Percentiles rank a stretch among this genome's conserved stretches.
Conservation (phyloP, 2,888 invertebrate species). For the Scaptomyza caliginosa region DNA sequence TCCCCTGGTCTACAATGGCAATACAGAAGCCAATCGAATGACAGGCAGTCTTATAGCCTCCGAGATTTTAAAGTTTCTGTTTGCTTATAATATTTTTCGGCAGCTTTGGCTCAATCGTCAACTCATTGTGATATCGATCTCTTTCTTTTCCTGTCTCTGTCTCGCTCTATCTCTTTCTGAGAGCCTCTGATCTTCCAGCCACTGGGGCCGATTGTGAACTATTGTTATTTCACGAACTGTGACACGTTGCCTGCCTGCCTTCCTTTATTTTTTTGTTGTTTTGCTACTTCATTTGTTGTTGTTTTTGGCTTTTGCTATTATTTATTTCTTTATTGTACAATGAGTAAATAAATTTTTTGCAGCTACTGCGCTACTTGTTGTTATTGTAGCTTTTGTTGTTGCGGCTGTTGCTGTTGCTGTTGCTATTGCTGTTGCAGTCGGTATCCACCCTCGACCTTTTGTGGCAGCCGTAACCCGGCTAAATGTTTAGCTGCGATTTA, state of each 20-base stretch:
- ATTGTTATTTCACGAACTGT: conserved; percentile 80
- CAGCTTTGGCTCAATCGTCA: conserved; percentile 75
- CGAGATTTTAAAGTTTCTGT: conserved; percentile 24
- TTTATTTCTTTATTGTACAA: conserved; percentile 78
- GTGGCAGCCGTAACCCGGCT: conserved; percentile 70
- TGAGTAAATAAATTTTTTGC: conserved; percentile 74
- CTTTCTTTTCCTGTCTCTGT: conserved; percentile 14
- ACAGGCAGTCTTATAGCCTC: conserved; percentile 60
- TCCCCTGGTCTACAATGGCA: background rate
- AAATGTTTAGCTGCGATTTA: conserved; percentile 79
- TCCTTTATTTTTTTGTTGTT: conserved; percentile 16
- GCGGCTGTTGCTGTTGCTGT: conserved; percentile 27
- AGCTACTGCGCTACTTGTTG: conserved; percentile 67
- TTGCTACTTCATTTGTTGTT: conserved; percentile 50
- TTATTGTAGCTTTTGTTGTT: conserved; percentile 27
- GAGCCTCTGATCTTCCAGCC: conserved; percentile 68
- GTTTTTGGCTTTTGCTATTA: conserved; percentile 55
- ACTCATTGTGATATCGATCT: conserved; percentile 78
- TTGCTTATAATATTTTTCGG: conserved; percentile 71
- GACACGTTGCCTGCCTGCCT: conserved; percentile 65
- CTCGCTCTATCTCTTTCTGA: conserved; percentile 2
- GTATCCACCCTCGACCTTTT: conserved; percentile 79
- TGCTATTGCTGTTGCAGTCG: conserved; percentile 28
- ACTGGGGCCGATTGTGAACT: conserved; percentile 74
- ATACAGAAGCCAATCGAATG: conserved; percentile 73